These are phyloP conservation scores for Eunapius fragilis DNA, from an alignment of 37 sponge, comb jelly and placozoan genomes.

Conservation along the genomic window DNA sequence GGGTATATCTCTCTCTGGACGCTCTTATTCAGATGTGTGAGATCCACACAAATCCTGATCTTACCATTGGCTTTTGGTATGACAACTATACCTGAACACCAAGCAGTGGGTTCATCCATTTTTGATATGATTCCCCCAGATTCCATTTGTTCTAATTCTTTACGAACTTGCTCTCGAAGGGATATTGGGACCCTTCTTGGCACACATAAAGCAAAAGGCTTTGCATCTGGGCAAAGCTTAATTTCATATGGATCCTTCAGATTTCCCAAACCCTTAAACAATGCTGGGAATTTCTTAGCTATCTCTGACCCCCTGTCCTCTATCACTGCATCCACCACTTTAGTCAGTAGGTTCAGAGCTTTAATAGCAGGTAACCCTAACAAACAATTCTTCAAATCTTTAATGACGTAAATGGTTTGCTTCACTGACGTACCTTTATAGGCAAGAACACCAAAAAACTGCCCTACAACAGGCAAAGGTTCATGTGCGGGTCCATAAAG, in stretches of 20 bases:
- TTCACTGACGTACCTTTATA: not conserved
- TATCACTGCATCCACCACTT: not conserved
- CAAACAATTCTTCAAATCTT: constrained; percentile 11
- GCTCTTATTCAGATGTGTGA: constrained; percentile 7
- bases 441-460: constrained; percentile 4
- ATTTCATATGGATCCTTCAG: constrained; percentile 7
- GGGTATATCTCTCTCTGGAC: constrained; percentile 13
- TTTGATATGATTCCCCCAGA: not conserved
- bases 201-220: constrained; percentile 3
- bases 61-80: constrained; percentile 7
- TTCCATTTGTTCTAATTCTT: constrained; percentile 11
- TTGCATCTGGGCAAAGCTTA: constrained; percentile 14
- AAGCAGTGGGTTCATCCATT: constrained; percentile 19
- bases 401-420: constrained; percentile 18
- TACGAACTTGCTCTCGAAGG: constrained; percentile 5
- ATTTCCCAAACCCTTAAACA: constrained; percentile 31
- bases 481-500: constrained; percentile 12
- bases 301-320: not conserved
- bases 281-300: not conserved
- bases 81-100: constrained; percentile 33
- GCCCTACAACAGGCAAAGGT: not conserved
- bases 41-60: constrained; percentile 27
- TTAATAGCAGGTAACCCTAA: constrained; percentile 19
- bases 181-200: constrained; percentile 13
- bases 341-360: constrained; percentile 11